Percentiles rank a stretch among this genome's conserved stretches.
Evolutionary conservation across 1,140 invertebrate species (phyloP).

Genomic region (Caerostris extrusa): DNA sequence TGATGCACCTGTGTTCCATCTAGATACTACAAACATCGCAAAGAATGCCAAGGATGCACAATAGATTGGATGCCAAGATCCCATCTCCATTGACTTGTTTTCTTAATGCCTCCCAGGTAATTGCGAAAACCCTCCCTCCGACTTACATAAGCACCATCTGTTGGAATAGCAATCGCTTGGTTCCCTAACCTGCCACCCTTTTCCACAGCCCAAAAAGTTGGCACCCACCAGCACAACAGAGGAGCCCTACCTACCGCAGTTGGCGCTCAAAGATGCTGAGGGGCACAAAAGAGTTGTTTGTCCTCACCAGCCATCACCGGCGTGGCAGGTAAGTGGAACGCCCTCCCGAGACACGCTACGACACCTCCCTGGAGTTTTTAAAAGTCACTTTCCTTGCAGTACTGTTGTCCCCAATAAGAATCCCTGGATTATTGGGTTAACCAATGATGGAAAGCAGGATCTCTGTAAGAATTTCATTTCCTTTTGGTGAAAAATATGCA

Average conservation of each 20-base stretch:
- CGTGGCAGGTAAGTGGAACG: slow-evolving; percentile 10
- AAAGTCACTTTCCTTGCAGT: background rate
- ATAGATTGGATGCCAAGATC: no score
- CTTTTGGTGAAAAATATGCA: no score
- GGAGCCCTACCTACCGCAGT: slow-evolving; percentile 24
- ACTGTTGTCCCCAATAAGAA: background rate
- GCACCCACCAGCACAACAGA: slow-evolving; percentile 13
- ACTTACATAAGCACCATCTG: slow-evolving; percentile 40
- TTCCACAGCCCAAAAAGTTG: background rate
- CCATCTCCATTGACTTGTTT: background rate
- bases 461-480: no score
- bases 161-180: background rate
- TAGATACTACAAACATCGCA: no score
- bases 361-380: background rate
- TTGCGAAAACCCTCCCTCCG: background rate
- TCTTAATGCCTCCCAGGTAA: background rate
- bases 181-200: background rate
- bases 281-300: slow-evolving; percentile 46
- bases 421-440: no score
- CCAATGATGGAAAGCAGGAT: no score
- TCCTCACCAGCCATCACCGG: background rate
- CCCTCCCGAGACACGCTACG: background rate
- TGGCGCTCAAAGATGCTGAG: slow-evolving; percentile 24
- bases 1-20: no score
- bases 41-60: no score